These are phyloP conservation scores for Sporophila hypoxantha DNA, from an alignment of 2,113 vertebrate species.

Conservation along the genomic window DNA sequence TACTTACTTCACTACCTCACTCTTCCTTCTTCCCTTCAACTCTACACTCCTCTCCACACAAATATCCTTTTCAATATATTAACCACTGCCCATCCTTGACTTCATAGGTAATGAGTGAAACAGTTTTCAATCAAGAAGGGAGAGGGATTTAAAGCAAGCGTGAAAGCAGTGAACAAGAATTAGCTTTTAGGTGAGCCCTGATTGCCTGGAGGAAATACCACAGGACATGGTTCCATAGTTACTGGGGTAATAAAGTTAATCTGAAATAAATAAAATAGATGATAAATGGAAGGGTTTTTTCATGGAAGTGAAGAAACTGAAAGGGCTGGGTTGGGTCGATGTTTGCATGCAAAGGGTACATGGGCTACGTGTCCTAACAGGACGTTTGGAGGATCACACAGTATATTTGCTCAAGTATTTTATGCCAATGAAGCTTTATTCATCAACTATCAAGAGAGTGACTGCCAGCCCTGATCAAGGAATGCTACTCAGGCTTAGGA, in stretches of 20 bases:
- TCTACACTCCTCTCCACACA: background rate
- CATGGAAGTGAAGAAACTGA: background rate
- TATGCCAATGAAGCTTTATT: background rate
- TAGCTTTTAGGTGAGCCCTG: background rate
- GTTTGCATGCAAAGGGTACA: background rate
- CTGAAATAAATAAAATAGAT: background rate
- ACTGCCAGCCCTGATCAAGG: background rate
- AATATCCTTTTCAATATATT: background rate
- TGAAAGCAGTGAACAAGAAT: background rate
- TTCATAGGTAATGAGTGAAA: background rate
- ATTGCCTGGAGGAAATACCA: background rate
- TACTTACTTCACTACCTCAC: background rate
- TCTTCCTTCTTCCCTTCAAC: background rate
- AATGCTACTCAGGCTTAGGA: background rate
- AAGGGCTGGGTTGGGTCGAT: background rate
- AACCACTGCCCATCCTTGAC: background rate
- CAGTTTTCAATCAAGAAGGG: background rate
- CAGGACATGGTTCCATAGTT: background rate
- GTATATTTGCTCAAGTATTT: background rate
- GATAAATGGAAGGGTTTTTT: background rate
- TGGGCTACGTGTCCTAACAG: background rate
- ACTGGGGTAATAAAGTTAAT: background rate
- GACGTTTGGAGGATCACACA: background rate
- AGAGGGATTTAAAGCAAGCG: background rate
- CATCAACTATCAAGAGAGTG: background rate